A percentile compares a stretch with the other conserved stretches of the same genome.
Evolutionary conservation across 2,888 invertebrate genomes (phyloP).

Genomic region (Dolomedes plantarius): DNA sequence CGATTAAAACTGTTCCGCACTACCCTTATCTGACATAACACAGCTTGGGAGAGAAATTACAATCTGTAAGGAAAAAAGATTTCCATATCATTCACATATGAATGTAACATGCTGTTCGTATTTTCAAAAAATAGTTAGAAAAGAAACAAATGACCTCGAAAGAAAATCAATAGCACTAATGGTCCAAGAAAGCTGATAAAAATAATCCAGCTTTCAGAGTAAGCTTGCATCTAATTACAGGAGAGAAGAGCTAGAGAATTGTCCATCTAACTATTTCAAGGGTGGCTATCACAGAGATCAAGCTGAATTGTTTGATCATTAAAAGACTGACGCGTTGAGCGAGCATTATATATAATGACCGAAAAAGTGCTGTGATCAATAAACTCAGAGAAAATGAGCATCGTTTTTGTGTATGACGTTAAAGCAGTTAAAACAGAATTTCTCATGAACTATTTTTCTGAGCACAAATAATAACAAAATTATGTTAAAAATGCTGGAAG

Average conservation of each 20-base stretch:
- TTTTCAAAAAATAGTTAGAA: no score
- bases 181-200: slow-evolving; percentile 32
- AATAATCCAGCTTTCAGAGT: slow-evolving; percentile 33
- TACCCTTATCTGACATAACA: neutral
- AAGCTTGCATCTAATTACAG: slow-evolving; percentile 51
- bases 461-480: no score
- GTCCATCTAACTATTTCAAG: neutral
- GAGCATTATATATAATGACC: no score
- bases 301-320: slow-evolving; percentile 31
- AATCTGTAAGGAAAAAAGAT: neutral
- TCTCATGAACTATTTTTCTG: no score
- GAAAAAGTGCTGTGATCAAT: no score
- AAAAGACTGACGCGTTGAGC: no score
- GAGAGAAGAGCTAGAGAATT: slow-evolving; percentile 20
- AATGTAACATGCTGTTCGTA: neutral
- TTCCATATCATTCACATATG: neutral
- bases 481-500: no score
- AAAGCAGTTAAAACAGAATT: no score
- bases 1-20: neutral
- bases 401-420: no score
- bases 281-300: slow-evolving; percentile 20
- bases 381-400: no score
- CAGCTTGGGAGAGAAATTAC: neutral
- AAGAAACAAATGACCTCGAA: slow-evolving; percentile 39
- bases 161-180: slow-evolving; percentile 48